Percentiles rank a stretch among this genome's conserved stretches.
Conservation (phyloP, 2,797 vertebrate genomes). For the Aratinga solstitialis region DNA sequence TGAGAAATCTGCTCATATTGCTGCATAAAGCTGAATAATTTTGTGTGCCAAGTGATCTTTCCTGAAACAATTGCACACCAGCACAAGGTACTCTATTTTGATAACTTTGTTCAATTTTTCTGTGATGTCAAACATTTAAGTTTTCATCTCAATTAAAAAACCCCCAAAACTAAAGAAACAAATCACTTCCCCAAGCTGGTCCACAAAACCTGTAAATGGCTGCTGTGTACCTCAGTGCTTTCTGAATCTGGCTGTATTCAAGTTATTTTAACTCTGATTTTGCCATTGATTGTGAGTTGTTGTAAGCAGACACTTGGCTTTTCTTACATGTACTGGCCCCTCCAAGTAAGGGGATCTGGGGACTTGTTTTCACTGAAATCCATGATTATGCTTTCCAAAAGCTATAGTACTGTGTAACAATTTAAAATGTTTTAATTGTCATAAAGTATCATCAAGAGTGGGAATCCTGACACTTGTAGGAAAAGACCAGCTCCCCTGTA, state of each 20-base stretch:
- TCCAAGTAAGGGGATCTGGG: not conserved
- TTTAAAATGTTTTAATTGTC: not conserved
- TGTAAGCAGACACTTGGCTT: not conserved
- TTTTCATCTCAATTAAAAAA: not conserved
- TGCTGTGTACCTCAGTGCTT: not conserved
- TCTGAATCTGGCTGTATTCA: not conserved
- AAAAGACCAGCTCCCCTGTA: not conserved
- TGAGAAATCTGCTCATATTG: not conserved
- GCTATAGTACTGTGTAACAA: not conserved
- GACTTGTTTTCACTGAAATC: not conserved
- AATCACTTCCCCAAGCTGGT: not conserved
- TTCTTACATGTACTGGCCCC: not conserved
- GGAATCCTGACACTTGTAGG: not conserved
- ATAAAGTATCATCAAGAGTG: not conserved
- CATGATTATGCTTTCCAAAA: not conserved
- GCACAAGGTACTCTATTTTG: not conserved
- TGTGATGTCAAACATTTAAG: not conserved
- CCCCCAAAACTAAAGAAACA: not conserved
- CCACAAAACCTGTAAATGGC: not conserved
- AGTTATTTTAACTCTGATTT: not conserved
- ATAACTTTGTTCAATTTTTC: not conserved
- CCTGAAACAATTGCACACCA: not conserved
- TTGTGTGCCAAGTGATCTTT: not conserved
- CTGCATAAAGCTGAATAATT: not conserved
- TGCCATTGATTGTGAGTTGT: not conserved